Evolutionary conservation across 2,888 invertebrate genomes (phyloP).

Genomic region (Amorpha juglandis): DNA sequence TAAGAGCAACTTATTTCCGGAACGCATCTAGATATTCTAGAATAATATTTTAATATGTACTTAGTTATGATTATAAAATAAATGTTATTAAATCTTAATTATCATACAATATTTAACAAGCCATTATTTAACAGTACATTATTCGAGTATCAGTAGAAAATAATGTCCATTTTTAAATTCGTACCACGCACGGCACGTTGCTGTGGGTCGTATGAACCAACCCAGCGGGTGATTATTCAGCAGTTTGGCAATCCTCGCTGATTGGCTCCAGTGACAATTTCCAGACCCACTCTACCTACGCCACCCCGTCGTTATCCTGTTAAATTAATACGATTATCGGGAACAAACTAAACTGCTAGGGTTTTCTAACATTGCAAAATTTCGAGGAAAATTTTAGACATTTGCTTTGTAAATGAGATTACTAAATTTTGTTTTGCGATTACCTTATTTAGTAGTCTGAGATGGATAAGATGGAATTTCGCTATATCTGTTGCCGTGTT

Average conservation of each 20-base stretch:
- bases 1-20: too few relatives aligned
- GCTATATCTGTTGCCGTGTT: too few relatives aligned
- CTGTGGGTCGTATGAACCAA: conserved; percentile 21
- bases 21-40: too few relatives aligned
- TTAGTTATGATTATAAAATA: too few relatives aligned
- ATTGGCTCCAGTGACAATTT: conserved; percentile 47
- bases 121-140: too few relatives aligned
- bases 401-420: neutral
- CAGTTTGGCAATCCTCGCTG: conserved; percentile 41
- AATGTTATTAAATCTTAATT: too few relatives aligned
- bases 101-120: too few relatives aligned
- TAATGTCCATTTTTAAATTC: conserved; percentile 5
- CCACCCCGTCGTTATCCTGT: conserved; percentile 21
- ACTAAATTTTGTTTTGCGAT: neutral
- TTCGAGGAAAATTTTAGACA: neutral
- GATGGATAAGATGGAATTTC: too few relatives aligned
- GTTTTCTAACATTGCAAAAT: neutral
- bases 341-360: conserved; percentile 5
- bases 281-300: conserved; percentile 31
- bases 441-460: too few relatives aligned
- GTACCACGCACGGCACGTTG: neutral
- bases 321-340: conserved; percentile 22
- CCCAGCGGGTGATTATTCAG: conserved; percentile 44
- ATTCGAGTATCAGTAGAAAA: neutral
- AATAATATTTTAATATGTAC: too few relatives aligned